These are phyloP conservation scores for Drosophila virilis DNA, from an alignment of 1,140 invertebrate genomes.

Conservation along the genomic window DNA sequence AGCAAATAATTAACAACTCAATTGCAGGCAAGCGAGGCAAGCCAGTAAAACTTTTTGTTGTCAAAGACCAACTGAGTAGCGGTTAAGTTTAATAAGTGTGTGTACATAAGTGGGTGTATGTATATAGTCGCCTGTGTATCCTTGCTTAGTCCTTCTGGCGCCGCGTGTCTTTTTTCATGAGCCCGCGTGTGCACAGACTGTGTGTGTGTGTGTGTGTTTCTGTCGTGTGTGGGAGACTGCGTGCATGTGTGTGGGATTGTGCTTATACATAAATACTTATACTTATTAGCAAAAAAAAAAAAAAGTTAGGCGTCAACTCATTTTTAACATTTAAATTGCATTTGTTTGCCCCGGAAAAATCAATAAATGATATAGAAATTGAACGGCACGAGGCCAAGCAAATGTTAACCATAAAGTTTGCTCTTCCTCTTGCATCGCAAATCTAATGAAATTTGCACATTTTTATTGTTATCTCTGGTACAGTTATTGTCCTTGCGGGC, in stretches of 20 bases:
- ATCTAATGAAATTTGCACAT: background rate
- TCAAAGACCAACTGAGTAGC: background rate
- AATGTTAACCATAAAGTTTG: background rate
- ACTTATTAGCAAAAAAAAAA: slow-evolving; percentile 5
- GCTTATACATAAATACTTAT: slow-evolving; percentile 31
- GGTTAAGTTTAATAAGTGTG: slow-evolving; percentile 16
- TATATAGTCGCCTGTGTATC: slow-evolving; percentile 61
- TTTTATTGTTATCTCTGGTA: slow-evolving; percentile 25
- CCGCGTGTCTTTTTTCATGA: slow-evolving; percentile 62
- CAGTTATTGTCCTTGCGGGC: slow-evolving; percentile 44
- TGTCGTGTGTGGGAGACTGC: slow-evolving; percentile 46
- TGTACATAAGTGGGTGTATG: slow-evolving; percentile 27
- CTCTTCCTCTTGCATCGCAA: background rate
- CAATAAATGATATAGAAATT: slow-evolving; percentile 50
- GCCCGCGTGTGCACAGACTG: slow-evolving; percentile 29
- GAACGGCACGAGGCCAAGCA: background rate
- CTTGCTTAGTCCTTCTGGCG: slow-evolving; percentile 73
- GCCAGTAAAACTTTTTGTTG: background rate
- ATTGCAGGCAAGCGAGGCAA: background rate
- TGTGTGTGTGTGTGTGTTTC: slow-evolving; percentile 21
- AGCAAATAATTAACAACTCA: background rate
- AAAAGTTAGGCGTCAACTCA: background rate
- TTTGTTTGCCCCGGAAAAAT: slow-evolving; percentile 60
- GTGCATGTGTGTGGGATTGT: slow-evolving; percentile 19
- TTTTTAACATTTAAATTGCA: slow-evolving; percentile 5